Evolutionary conservation across 2,888 invertebrate genomes (phyloP).

Genomic region (Acrocyrtus sp.): DNA sequence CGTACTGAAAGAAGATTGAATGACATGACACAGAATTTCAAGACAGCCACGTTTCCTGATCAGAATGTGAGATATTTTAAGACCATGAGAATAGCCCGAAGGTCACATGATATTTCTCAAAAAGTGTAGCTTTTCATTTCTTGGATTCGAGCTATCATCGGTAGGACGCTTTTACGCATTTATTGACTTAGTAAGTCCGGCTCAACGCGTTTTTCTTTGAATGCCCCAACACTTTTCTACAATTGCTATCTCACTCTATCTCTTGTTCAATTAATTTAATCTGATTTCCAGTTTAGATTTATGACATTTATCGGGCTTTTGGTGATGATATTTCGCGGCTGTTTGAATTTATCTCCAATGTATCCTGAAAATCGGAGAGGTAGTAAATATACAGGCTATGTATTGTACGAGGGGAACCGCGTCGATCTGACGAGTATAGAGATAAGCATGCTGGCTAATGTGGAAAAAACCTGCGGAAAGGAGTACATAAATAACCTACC

Average conservation of each 20-base stretch:
- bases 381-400: neutral
- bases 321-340: constrained; percentile 17
- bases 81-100: neutral
- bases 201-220: no score
- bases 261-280: no score
- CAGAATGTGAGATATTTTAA: no score
- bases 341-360: constrained; percentile 16
- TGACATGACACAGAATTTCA: constrained; percentile 18
- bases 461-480: constrained; percentile 5
- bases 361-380: neutral
- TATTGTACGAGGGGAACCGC: constrained; percentile 10
- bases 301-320: constrained; percentile 25
- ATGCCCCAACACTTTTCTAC: neutral
- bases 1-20: no score
- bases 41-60: no score
- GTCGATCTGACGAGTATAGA: constrained; percentile 5
- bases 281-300: constrained; percentile 21
- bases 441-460: neutral
- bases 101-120: constrained; percentile 31
- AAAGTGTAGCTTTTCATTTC: constrained; percentile 1
- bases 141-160: constrained; percentile 4
- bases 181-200: constrained; percentile 29
- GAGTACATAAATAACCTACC: constrained; percentile 26
- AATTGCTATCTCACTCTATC: neutral
- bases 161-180: constrained; percentile 13